phyloP scores from a whole-genome alignment of 2,797 vertebrate species.

The Rallus crepitans region DNA sequence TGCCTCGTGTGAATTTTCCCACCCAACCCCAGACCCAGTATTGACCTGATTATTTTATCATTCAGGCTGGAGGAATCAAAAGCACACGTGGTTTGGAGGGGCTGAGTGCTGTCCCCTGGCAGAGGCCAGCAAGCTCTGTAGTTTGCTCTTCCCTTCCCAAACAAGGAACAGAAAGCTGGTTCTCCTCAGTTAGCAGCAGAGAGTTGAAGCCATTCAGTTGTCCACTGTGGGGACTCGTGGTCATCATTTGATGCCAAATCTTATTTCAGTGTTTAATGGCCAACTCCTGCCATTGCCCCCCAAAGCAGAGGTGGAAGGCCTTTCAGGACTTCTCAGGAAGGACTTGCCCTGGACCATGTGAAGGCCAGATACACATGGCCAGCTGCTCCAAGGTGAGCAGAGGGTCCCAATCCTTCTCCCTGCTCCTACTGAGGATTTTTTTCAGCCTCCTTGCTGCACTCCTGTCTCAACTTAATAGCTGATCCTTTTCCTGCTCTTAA shows the following conservation, averaged over 20 bases:
- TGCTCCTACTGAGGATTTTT: background rate
- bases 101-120: background rate
- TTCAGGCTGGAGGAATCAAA: background rate
- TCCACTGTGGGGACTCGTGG: background rate
- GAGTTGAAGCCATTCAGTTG: background rate
- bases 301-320: background rate
- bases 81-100: background rate
- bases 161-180: background rate
- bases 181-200: background rate
- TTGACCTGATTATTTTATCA: background rate
- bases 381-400: background rate
- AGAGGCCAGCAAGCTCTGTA: background rate
- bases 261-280: background rate
- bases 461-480: background rate
- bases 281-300: background rate
- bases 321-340: background rate
- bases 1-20: background rate
- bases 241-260: background rate
- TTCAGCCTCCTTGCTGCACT: background rate
- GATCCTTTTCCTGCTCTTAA: background rate
- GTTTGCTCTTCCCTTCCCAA: background rate
- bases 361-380: too few relatives aligned
- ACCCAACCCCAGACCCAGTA: background rate
- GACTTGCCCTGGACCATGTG: background rate
- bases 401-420: background rate